phyloP scores from a whole-genome alignment of 2,797 vertebrate species.

The Furcifer pardalis region DNA sequence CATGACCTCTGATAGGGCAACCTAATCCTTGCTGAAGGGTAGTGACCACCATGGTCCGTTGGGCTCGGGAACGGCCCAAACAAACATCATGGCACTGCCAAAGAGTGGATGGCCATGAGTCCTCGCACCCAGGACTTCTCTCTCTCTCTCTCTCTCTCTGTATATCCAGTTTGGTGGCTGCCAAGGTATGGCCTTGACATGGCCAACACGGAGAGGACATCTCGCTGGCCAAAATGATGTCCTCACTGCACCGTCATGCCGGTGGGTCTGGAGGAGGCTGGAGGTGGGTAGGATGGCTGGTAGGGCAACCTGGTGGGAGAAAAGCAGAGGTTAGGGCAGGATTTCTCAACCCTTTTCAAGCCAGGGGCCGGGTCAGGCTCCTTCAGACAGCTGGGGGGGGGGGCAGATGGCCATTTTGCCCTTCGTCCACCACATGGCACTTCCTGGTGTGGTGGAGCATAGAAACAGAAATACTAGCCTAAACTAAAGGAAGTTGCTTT shows the following conservation, averaged over 20 bases:
- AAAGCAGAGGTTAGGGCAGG: too few relatives aligned
- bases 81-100: conserved; percentile 55
- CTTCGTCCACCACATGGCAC: too few relatives aligned
- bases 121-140: not conserved
- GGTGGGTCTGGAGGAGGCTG: conserved; percentile 41
- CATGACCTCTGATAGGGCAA: conserved; percentile 33
- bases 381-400: too few relatives aligned
- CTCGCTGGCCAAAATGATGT: conserved; percentile 58
- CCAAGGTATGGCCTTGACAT: conserved; percentile 64
- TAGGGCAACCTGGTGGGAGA: conserved; percentile 59
- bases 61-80: conserved; percentile 59
- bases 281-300: conserved; percentile 43
- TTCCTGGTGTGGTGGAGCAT: too few relatives aligned
- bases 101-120: not conserved
- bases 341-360: too few relatives aligned
- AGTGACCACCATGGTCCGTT: conserved; percentile 42
- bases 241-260: not conserved
- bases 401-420: too few relatives aligned
- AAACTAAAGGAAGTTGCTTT: too few relatives aligned
- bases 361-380: too few relatives aligned
- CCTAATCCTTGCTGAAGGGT: conserved; percentile 43
- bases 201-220: conserved; percentile 51
- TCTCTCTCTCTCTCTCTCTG: conserved; percentile 19
- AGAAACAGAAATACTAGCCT: too few relatives aligned
- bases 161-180: not conserved